Conservation (phyloP, 2,113 vertebrate species). For the Hiodon alosoides region DNA sequence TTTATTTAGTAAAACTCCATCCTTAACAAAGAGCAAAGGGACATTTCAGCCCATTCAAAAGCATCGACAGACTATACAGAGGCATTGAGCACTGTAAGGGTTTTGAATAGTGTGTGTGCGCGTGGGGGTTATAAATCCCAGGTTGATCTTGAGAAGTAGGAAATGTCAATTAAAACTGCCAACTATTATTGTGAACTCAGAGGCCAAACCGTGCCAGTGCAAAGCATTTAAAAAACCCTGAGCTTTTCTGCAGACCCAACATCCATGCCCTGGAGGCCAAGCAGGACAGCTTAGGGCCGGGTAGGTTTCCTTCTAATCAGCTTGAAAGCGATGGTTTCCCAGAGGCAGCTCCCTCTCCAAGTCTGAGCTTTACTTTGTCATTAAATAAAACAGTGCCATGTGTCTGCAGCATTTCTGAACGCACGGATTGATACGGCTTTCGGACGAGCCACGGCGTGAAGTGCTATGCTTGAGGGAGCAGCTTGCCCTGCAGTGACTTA, state of each 20-base stretch:
- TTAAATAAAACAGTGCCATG: conserved; percentile 35
- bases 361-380: background rate
- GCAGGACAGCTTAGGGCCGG: background rate
- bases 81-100: too few relatives aligned
- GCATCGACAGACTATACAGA: background rate
- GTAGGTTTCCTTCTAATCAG: background rate
- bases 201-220: background rate
- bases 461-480: background rate
- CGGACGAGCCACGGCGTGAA: background rate
- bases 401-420: conserved; percentile 39
- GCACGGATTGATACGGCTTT: background rate
- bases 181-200: background rate
- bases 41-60: background rate
- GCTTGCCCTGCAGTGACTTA: background rate
- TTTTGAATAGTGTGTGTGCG: too few relatives aligned
- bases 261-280: background rate
- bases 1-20: background rate
- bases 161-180: background rate
- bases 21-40: background rate
- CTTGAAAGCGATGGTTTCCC: background rate
- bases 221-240: background rate
- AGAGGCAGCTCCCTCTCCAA: background rate
- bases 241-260: background rate
- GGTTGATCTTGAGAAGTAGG: background rate
- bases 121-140: background rate